These are phyloP conservation scores for Merops nubicus DNA, from an alignment of 2,113 vertebrate species.

Conservation along the genomic window DNA sequence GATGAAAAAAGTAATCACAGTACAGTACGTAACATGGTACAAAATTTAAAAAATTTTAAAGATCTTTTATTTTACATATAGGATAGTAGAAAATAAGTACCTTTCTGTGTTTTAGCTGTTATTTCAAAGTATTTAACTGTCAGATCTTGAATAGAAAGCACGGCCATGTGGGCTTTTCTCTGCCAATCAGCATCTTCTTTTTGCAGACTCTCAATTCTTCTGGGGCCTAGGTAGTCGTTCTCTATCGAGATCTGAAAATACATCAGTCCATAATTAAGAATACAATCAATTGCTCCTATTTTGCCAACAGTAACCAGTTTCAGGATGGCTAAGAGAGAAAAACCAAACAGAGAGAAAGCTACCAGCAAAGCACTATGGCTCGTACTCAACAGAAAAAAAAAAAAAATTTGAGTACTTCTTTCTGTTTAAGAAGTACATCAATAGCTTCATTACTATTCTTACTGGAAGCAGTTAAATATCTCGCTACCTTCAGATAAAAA, in stretches of 20 bases:
- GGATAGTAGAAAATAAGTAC: slow-evolving; percentile 67
- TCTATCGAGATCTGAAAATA: slow-evolving; percentile 90
- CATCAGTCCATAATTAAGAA: slow-evolving; percentile 24
- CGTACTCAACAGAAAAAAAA: background rate
- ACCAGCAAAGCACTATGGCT: background rate
- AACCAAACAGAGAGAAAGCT: background rate
- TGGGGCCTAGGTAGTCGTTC: slow-evolving; percentile 95
- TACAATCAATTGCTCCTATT: background rate
- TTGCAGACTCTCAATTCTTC: slow-evolving; percentile 90
- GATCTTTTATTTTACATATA: background rate
- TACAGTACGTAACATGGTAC: background rate
- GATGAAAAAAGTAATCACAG: background rate
- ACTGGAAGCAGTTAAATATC: background rate
- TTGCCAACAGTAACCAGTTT: background rate
- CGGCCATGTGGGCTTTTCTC: slow-evolving; percentile 91
- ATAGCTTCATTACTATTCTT: background rate
- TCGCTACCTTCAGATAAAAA: background rate
- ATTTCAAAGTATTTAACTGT: slow-evolving; percentile 98
- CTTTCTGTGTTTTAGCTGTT: slow-evolving; percentile 94
- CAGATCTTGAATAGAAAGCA: slow-evolving; percentile 95
- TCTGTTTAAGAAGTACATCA: background rate
- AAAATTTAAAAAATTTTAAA: no score
- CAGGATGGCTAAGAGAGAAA: background rate
- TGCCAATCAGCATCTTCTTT: slow-evolving; percentile 97
- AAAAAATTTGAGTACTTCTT: background rate